Evolutionary conservation across 2,888 invertebrate genomes (phyloP), one percentile per base, ranked within the genome.

Genomic region (Lagria hirta): DNA sequence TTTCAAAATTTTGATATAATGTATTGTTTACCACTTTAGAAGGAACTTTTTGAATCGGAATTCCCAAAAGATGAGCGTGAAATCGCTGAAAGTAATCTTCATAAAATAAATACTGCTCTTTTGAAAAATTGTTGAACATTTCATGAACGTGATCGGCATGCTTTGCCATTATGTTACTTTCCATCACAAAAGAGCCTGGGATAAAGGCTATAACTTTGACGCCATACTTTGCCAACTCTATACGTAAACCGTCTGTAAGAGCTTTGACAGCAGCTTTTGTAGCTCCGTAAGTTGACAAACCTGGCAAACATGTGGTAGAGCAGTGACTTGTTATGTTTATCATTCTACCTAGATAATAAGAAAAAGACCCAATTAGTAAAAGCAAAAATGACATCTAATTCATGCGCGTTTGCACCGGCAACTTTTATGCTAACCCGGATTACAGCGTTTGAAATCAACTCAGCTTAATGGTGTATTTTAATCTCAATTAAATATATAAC

Each of bases 261-360:
- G 82, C 83, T 27, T 81, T 70, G 2, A 93, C 63, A 0, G 82
- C 93, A 1, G 86, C 82, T 71, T 94, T 94, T 7, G 87, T 86
- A 1, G 89, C 89, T 10, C 85, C 83, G 70, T 94, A 94, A 1
- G 84, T 77, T 0, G 82, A 75, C 43, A 91, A 73, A 0, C 86
- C 83, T 0, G 92, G 90, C 32, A 91, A 70, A 55, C 83, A 66
- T 75, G 83, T 61, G 73, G 69, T 54, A 0, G 86, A 84, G 65
- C 92, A 92, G 63, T 94, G 91, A 62, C 92, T 92, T 2, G 83
- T 83, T n/a, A 93, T 73, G 57, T 85, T 86, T 45, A 93, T 82
- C 40, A 94, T 73, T 50, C 92, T 79, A 20, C 84, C 78, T 79
- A 41, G n/a, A 52, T 48, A n/a, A n/a, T n/a, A n/a, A n/a, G n/a